Conservation (phyloP, 2,113 vertebrate genomes). For the Mesoclemmys tuberculata region DNA sequence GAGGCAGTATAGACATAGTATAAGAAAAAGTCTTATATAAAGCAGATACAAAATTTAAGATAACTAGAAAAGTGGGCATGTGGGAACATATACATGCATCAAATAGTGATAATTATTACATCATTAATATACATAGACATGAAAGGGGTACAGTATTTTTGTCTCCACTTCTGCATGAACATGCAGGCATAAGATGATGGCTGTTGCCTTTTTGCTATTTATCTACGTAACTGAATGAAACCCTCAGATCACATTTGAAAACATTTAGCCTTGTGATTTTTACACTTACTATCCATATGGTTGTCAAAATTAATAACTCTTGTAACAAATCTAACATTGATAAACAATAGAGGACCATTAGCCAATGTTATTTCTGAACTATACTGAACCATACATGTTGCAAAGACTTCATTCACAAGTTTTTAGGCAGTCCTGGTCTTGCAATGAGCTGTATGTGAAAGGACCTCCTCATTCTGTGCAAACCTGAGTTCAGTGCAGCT, state of each 20-base stretch:
- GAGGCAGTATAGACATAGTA: too few species aligned
- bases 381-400: background rate
- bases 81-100: too few species aligned
- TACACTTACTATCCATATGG: rapidly evolving
- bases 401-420: background rate
- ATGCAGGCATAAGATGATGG: too few species aligned
- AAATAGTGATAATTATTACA: too few species aligned
- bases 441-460: rapidly evolving
- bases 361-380: background rate
- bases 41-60: too few species aligned
- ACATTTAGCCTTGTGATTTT: background rate
- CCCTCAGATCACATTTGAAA: background rate
- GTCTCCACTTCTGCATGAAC: too few species aligned
- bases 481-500: background rate
- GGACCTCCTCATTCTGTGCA: background rate
- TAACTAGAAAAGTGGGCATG: too few species aligned
- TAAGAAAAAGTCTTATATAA: too few species aligned
- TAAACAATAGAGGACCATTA: background rate
- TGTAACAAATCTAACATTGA: background rate
- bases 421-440: rapidly evolving
- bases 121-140: too few species aligned
- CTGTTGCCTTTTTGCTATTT: background rate
- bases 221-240: background rate
- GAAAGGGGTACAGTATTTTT: too few species aligned
- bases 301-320: background rate